Evolutionary conservation across 2,888 invertebrate species (phyloP).

Genomic region (Chouioia cunea): DNA sequence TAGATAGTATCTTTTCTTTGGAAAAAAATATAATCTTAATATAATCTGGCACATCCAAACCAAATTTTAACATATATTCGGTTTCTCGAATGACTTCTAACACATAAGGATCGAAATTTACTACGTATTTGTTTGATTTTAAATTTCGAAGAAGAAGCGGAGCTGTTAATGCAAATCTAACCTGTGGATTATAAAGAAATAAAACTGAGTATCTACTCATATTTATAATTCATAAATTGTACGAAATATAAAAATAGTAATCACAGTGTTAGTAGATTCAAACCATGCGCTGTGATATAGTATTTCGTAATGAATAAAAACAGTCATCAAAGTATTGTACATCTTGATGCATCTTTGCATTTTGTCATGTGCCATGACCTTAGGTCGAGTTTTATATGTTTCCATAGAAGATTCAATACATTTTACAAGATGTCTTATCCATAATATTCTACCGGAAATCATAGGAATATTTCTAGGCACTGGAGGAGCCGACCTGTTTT

Average conservation of each 20-base stretch:
- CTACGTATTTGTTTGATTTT: conserved; percentile 74
- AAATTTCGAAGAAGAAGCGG: conserved; percentile 80
- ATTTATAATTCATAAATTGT: not conserved
- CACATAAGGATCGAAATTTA: conserved; percentile 82
- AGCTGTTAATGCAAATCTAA: conserved; percentile 76
- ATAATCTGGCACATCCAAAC: conserved; percentile 80
- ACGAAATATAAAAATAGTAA: conserved; percentile 45
- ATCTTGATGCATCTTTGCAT: conserved; percentile 81
- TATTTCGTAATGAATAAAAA: conserved; percentile 86
- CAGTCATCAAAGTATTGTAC: conserved; percentile 83
- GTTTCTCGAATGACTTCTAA: conserved; percentile 82
- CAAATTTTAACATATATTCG: conserved; percentile 84
- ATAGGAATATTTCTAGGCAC: conserved; percentile 84
- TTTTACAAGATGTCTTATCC: conserved; percentile 84
- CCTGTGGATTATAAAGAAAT: conserved; percentile 65
- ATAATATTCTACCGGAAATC: conserved; percentile 83
- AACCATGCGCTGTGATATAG: conserved; percentile 87
- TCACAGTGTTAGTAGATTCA: conserved; percentile 80
- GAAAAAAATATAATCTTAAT: conserved; percentile 82
- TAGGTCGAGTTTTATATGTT: conserved; percentile 68
- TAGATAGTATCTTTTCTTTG: conserved; percentile 76
- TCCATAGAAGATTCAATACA: conserved; percentile 84
- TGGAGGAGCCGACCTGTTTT: conserved; percentile 80
- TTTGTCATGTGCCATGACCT: conserved; percentile 75
- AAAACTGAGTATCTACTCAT: not conserved